These are phyloP conservation scores for Enteromius afrohamiltoni DNA, from an alignment of 2,797 vertebrate species.

Conservation along the genomic window DNA sequence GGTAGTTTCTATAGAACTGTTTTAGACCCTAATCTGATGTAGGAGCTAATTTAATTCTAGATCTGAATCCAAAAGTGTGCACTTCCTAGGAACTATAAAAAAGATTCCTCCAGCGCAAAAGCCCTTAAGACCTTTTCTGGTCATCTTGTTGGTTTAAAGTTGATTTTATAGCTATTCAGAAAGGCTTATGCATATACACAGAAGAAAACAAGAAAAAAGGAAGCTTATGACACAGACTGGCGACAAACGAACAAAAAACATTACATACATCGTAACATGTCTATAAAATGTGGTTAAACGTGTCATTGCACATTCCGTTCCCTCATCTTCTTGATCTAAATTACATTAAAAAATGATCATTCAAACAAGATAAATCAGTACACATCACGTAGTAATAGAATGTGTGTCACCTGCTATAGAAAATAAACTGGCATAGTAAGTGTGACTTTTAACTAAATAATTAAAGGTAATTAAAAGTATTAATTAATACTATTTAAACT, in stretches of 20 bases:
- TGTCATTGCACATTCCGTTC: background rate
- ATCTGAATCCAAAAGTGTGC: too few relatives aligned
- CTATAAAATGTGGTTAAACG: background rate
- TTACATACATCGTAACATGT: background rate
- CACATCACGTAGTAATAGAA: too few relatives aligned
- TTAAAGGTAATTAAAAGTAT: background rate
- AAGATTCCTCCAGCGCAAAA: too few relatives aligned
- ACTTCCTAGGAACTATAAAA: too few relatives aligned
- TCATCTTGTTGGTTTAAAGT: background rate
- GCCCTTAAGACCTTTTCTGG: background rate
- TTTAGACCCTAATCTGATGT: too few relatives aligned
- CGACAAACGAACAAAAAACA: too few relatives aligned
- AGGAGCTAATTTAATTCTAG: too few relatives aligned
- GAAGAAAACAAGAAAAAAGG: background rate
- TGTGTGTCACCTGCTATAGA: too few relatives aligned
- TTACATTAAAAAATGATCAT: background rate
- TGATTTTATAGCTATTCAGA: background rate
- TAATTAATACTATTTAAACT: background rate
- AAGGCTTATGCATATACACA: background rate
- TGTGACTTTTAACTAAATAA: background rate
- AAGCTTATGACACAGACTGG: background rate
- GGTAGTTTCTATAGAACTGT: too few relatives aligned
- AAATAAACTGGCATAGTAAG: background rate
- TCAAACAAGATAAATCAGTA: background rate
- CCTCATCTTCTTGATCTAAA: background rate